Conservation (phyloP, 2,888 invertebrate species). For the Tetranychus piercei region DNA sequence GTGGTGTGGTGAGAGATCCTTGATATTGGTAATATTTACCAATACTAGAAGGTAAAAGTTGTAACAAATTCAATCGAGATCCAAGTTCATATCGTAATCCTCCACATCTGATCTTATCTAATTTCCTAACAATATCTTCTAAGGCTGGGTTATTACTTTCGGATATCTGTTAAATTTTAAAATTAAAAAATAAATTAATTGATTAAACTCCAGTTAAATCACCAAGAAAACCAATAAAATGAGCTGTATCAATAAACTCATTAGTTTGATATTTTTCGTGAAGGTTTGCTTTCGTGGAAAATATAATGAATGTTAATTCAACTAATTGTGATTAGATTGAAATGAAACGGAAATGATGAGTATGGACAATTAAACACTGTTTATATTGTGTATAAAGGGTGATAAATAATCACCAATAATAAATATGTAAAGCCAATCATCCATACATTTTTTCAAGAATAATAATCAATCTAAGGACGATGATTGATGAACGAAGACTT, state of each 20-base stretch:
- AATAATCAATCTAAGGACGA: not conserved
- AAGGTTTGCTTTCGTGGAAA: not conserved
- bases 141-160: constrained; percentile 1
- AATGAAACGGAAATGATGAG: not conserved
- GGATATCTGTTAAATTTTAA: not conserved
- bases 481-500: not conserved
- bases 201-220: not conserved
- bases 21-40: constrained; percentile 11
- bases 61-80: constrained; percentile 2
- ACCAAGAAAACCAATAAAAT: not conserved
- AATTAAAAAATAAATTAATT: not conserved
- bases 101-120: not conserved
- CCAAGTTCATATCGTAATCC: not conserved
- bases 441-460: not conserved
- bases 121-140: not conserved
- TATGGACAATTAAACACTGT: not conserved
- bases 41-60: not conserved
- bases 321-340: not conserved
- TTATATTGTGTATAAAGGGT: not conserved
- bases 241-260: not conserved
- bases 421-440: not conserved
- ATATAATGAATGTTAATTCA: not conserved
- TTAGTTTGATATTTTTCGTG: not conserved
- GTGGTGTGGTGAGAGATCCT: constrained; percentile 14
- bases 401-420: not conserved